Evolutionary conservation across 2,888 invertebrate genomes (phyloP), one percentile per base, ranked within the genome.

Genomic region (Drosophila infuscata): DNA sequence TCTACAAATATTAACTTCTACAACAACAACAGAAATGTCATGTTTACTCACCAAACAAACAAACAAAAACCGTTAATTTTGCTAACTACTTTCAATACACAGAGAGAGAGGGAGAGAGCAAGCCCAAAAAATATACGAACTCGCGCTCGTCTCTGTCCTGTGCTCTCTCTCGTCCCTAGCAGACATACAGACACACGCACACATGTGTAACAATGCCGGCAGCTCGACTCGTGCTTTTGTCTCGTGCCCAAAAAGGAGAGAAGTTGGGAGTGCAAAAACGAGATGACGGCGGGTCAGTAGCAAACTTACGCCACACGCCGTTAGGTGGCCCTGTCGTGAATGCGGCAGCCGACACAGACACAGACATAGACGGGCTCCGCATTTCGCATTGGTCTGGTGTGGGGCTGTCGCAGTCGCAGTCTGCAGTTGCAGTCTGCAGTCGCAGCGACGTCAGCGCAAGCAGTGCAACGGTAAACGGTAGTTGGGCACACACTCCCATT

Each of bases 271-370:
- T 74, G 74, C 60, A 77, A 43, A 65, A 67, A 58, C 70, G 79
- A 68, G 64, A 74, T 77, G 81, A 76, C 81, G 78, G 74, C 83
- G 82, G 82, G 75, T 86, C 90, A 92, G 92, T 92, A 87, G 89
- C 87, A 91, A 90, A 91, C 84, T 85, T 91, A 84, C 88, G 90
- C 91, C 91, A 90, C 91, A 91, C 84, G 88, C 90, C 91, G 91
- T 86, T 90, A 91, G 92, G 91, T 90, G 91, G 91, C 91, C 81
- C 82, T 83, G 81, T 69, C 70, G 87, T 89, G 74, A 82, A 76
- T 81, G 84, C 89, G 83, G 89, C 81, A 75, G 79, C 70, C 75
- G 79, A 79, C 76, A 76, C 76, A 81, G 75, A 81, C 79, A 76
- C 76, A 83, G 75, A 81, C 79, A 70, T 73, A 77, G 70, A 77